Percentiles rank a stretch among this genome's conserved stretches.
Evolutionary conservation across 2,113 vertebrate species (phyloP).

Genomic region (Turdus rufiventris): DNA sequence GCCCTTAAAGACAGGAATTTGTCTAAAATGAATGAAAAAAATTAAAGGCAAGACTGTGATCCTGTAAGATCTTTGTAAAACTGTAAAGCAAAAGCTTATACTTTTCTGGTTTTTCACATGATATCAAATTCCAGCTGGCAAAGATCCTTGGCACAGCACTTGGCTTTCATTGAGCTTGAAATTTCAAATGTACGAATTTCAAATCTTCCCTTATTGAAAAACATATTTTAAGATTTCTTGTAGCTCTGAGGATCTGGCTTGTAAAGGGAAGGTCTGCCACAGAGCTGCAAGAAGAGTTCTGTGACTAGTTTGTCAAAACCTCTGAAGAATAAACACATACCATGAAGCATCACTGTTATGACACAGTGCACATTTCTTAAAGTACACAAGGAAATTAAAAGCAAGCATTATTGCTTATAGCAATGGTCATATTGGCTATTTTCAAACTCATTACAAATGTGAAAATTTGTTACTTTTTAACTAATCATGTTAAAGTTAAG

Average conservation of each 20-base stretch:
- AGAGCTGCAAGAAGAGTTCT: not conserved
- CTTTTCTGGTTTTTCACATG: not conserved
- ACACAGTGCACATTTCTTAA: not conserved
- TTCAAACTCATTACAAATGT: not conserved
- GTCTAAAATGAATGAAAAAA: not conserved
- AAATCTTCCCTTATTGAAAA: not conserved
- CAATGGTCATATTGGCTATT: not conserved
- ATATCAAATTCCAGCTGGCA: not conserved
- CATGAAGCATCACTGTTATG: not conserved
- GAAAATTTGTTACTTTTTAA: not conserved
- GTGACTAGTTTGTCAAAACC: not conserved
- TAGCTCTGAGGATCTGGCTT: not conserved
- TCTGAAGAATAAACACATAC: not conserved
- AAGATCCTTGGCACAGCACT: not conserved
- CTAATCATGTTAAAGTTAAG: not conserved
- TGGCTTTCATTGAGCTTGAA: not conserved
- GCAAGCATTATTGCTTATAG: accelerated
- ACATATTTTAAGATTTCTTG: not conserved
- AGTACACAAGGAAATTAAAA: not conserved
- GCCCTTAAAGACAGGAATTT: not conserved
- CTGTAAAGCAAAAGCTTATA: not conserved
- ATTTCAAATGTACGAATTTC: not conserved
- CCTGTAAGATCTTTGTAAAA: not conserved
- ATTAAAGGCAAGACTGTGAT: not conserved
- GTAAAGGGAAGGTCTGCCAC: not conserved